Conservation (phyloP, 1,140 invertebrate genomes). For the Drosophila asahinai region DNA sequence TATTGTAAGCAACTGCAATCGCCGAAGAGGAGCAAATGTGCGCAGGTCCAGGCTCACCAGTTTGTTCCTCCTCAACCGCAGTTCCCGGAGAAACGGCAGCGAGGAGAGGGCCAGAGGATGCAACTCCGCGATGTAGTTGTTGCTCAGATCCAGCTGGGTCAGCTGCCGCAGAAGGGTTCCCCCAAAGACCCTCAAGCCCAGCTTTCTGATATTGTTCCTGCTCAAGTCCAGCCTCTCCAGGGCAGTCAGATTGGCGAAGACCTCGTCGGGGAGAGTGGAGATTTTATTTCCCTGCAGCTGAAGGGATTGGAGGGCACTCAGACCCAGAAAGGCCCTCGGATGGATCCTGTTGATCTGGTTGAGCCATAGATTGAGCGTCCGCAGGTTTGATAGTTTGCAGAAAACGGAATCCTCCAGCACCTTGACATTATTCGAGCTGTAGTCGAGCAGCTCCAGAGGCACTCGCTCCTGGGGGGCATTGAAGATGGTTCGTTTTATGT, state of each 20-base stretch:
- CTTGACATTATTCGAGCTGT: slow-evolving; percentile 70
- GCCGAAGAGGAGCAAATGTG: slow-evolving; percentile 66
- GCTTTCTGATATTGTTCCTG: slow-evolving; percentile 50
- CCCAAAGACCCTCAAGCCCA: slow-evolving; percentile 59
- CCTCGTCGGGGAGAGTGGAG: slow-evolving; percentile 30
- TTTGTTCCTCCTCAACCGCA: slow-evolving; percentile 64
- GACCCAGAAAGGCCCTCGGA: slow-evolving; percentile 47
- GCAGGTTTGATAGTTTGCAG: slow-evolving; percentile 34
- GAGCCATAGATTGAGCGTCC: slow-evolving; percentile 57
- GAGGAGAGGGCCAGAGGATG: slow-evolving; percentile 63
- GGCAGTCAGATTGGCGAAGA: slow-evolving; percentile 59
- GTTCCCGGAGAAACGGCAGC: slow-evolving; percentile 60
- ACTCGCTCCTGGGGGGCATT: slow-evolving; percentile 12
- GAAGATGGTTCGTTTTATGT: slow-evolving; percentile 52
- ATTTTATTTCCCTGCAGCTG: slow-evolving; percentile 71
- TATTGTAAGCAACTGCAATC: slow-evolving; percentile 59
- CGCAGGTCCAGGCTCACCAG: slow-evolving; percentile 62
- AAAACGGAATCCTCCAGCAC: slow-evolving; percentile 51
- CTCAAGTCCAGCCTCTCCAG: slow-evolving; percentile 66
- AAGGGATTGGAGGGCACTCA: slow-evolving; percentile 50
- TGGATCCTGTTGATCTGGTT: slow-evolving; percentile 60
- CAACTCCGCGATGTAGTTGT: slow-evolving; percentile 60
- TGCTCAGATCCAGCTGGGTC: slow-evolving; percentile 52
- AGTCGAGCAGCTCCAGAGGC: slow-evolving; percentile 60
- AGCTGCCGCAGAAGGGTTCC: slow-evolving; percentile 35